Base-by-base conservation (phyloP, 1,140 invertebrate genomes). In the Zaprionus gabonicus region DNA sequence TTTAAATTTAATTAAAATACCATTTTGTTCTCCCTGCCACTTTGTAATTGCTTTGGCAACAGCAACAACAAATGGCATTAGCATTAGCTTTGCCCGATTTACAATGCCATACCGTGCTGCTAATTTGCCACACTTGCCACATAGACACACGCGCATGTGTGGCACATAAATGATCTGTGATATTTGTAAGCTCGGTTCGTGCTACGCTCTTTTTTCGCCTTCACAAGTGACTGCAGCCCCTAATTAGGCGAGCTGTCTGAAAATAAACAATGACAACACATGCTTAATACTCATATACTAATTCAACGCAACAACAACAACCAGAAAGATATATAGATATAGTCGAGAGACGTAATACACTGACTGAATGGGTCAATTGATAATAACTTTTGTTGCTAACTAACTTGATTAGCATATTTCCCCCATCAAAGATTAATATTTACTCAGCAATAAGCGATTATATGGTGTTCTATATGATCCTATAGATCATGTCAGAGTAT, bases 181-280 rank as follows among this genome's bases (percentile, higher is more conserved):
- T 46, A 46, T 46, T 46, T 46, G n/a, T 17, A 46, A 13, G 46
- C 46, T 25, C 31, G 3, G 9, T 34, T 34, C 31, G 31, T 34
- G 31, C 31, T 34, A 34, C 31, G 31, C 31, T 25, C 12, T 27
- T 34, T 55, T 23, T 27, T 27, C 10, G 56, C 56, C 2, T 17
- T 58, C 55, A n/a, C 64, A 67, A 46, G 57, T 67, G 64, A 82
- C 65, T 82, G 74, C 70, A 78, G 64, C 73, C 78, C 67, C 75
- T 63, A 82, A 82, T 79, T 82, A 82, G 80, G 64, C 56, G 51
- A 68, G 64, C 53, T 81, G 73, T 81, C 72, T 44, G 17, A 81
- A 77, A 77, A 81, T 44, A 80, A 81, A 77, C 77, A 80, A 80
- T 75, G 58, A 77, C 63, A 59, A 25, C 46, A 44, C 58, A 36